Base-by-base conservation (phyloP, 2,113 vertebrate species). In the Chloebia gouldiae region DNA sequence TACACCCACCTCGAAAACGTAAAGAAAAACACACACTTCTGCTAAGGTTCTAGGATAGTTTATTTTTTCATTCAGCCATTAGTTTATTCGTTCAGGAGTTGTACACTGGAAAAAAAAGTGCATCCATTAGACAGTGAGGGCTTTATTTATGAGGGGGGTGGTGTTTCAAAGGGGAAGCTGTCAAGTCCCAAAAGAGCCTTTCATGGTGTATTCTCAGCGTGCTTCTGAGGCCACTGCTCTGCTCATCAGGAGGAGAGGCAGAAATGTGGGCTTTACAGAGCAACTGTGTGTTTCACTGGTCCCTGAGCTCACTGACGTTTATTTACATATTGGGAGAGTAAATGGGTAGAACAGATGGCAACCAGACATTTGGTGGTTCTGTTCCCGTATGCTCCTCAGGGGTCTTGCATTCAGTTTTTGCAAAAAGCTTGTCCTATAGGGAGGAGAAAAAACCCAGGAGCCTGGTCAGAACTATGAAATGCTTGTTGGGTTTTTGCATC, bases 301-400 rank as follows among this genome's bases (percentile, higher is more conserved):
- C 94, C 97, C 93, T 89, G 89, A 4, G 95, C 96, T 97, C 90
- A 39, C 97, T 97, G 97, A 95, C 96, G 97, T 98, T 98, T 98
- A 98, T 98, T 98, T 98, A 98, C 97, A 97, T 97, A 96, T 95
- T 96, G 96, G 97, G 94, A 96, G 96, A 97, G 96, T 97, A 97
- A 97, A 98, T 96, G 97, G 96, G 96, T 97, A 98, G 97, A 98
- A 97, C 98, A 98, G 98, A 98, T 98, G 98, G 98, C 96, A 98
- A 97, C 96, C 98, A 98, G 97, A 98, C 98, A 97, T 86, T 97
- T 95, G 91, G 94, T 89, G 85, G 64, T 93, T 97, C 97, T 97
- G 93, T 96, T 94, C 95, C 86, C 95, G 83, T 96, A 77, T 90
- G 65, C 94, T 97, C 97, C 95, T 98, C 97, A 78, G 97, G 96